phyloP scores from a whole-genome alignment of 2,797 vertebrate genomes.

The Muscicapa striata region DNA sequence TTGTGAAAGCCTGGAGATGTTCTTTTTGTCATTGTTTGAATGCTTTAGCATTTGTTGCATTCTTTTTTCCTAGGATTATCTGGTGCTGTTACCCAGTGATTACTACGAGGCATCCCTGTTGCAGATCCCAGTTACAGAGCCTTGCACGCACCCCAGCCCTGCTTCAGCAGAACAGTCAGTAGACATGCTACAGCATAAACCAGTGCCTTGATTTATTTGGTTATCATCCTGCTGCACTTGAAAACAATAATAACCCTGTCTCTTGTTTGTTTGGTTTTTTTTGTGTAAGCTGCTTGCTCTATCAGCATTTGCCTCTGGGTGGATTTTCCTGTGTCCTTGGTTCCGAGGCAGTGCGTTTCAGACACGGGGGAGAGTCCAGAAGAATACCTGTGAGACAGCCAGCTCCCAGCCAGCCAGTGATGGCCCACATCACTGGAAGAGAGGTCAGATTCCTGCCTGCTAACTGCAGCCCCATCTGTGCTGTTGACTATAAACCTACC shows the following conservation, averaged over 20 bases:
- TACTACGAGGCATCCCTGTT: slow-evolving; percentile 88
- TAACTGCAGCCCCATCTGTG: not conserved
- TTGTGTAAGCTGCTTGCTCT: slow-evolving; percentile 86
- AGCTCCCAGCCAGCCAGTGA: slow-evolving; percentile 79
- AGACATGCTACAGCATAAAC: not conserved
- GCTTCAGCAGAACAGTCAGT: slow-evolving; percentile 76
- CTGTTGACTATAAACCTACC: not conserved
- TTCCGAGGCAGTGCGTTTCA: slow-evolving; percentile 76
- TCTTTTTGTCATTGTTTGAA: not conserved
- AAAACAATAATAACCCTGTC: slow-evolving; percentile 18
- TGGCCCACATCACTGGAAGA: slow-evolving; percentile 84
- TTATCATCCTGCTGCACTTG: not conserved
- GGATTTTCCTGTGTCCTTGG: slow-evolving; percentile 83
- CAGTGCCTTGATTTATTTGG: not conserved
- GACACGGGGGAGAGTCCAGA: slow-evolving; percentile 69
- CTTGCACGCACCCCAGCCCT: slow-evolving; percentile 75
- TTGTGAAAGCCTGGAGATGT: not conserved
- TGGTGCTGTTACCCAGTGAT: slow-evolving; percentile 90
- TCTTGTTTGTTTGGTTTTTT: not conserved
- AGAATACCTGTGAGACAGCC: slow-evolving; percentile 76
- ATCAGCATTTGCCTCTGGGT: slow-evolving; percentile 87
- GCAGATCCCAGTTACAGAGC: slow-evolving; percentile 83
- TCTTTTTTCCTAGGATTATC: slow-evolving; percentile 84
- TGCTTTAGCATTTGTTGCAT: not conserved
- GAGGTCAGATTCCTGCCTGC: slow-evolving; percentile 80